phyloP scores from a whole-genome alignment of 2,888 invertebrate genomes.

The Ochropleura plecta region DNA sequence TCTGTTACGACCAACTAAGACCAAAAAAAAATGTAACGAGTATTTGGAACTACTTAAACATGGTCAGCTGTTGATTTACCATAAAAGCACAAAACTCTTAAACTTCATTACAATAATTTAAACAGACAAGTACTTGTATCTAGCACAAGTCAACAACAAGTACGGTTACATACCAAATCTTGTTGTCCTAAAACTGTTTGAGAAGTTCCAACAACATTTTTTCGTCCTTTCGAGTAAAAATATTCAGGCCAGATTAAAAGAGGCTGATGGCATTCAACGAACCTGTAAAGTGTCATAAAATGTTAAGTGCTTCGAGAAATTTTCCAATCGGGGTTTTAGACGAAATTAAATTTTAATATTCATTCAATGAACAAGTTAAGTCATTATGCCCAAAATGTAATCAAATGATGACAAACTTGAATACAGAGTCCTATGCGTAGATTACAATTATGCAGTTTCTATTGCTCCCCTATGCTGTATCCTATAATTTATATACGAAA shows the following conservation, averaged over 20 bases:
- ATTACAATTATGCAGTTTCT: constrained; percentile 44
- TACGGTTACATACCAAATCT: constrained; percentile 50
- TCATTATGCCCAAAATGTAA: constrained; percentile 36
- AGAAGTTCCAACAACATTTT: constrained; percentile 55
- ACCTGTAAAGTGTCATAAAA: constrained; percentile 65
- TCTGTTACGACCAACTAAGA: constrained; percentile 5
- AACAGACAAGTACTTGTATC: constrained; percentile 42
- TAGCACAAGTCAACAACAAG: constrained; percentile 56
- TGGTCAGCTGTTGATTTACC: constrained; percentile 38
- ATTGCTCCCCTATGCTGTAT: constrained; percentile 46
- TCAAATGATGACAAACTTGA: constrained; percentile 30
- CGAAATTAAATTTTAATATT: constrained; percentile 61
- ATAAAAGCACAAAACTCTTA: constrained; percentile 42
- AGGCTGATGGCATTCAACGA: constrained; percentile 56
- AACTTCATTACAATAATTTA: constrained; percentile 58
- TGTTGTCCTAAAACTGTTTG: constrained; percentile 51
- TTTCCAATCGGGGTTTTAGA: constrained; percentile 50
- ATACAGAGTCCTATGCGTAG: constrained; percentile 23
- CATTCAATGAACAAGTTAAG: constrained; percentile 46
- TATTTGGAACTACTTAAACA: constrained; percentile 31
- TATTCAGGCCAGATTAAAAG: constrained; percentile 67
- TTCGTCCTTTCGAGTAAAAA: constrained; percentile 56
- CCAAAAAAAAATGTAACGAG: constrained; percentile 41
- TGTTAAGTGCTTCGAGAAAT: constrained; percentile 61
- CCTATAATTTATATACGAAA: constrained; percentile 50